A percentile compares a stretch with the other conserved stretches of the same genome.
Evolutionary conservation across 2,888 invertebrate species (phyloP).

Genomic region (Sinopyrophorus schimmeli): DNA sequence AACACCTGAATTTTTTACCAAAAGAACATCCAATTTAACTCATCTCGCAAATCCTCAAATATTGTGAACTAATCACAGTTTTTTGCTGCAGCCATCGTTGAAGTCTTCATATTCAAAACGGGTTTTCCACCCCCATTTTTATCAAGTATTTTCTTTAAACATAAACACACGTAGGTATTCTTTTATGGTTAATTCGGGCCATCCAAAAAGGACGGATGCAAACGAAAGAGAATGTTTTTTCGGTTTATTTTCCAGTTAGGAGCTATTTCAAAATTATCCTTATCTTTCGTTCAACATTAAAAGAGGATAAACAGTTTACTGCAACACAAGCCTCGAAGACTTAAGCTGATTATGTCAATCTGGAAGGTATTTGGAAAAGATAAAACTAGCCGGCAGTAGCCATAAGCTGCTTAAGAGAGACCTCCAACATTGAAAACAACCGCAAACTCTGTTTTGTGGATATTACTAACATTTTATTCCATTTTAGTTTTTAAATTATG

Average conservation of each 20-base stretch:
- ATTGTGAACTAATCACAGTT: neutral
- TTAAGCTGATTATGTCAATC: slow-evolving; percentile 35
- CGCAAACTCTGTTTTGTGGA: slow-evolving; percentile 3
- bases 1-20: slow-evolving; percentile 18
- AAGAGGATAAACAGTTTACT: slow-evolving; percentile 33
- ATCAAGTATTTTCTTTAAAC: no score
- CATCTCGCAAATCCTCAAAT: no score
- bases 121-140: no score
- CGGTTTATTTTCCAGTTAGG: slow-evolving; percentile 12
- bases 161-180: no score
- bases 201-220: no score
- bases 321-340: slow-evolving; percentile 23
- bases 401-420: slow-evolving; percentile 24
- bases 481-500: no score
- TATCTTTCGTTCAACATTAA: slow-evolving; percentile 11
- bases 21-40: no score
- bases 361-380: slow-evolving; percentile 25
- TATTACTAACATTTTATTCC: no score
- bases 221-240: no score
- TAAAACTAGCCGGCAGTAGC: slow-evolving; percentile 30
- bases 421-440: slow-evolving; percentile 22
- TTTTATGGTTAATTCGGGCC: no score
- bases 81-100: neutral
- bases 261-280: slow-evolving; percentile 11
- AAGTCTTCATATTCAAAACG: no score